These are phyloP conservation scores for Xenus cinereus DNA, from an alignment of 2,113 vertebrate species.

Conservation along the genomic window DNA sequence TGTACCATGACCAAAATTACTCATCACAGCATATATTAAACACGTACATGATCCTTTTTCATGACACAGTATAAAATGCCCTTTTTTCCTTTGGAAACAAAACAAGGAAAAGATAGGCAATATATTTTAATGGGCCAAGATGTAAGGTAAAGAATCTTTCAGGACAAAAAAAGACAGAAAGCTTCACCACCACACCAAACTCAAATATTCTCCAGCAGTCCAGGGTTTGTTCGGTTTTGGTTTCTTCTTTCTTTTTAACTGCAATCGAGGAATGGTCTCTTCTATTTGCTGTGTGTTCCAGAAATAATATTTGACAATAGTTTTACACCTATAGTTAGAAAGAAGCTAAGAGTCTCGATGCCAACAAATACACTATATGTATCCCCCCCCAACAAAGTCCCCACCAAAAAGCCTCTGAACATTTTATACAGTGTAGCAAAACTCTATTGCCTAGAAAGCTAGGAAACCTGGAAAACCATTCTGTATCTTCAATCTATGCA, in stretches of 20 bases:
- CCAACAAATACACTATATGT: neutral
- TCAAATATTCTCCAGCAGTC: neutral
- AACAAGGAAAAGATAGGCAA: neutral
- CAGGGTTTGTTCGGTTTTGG: neutral
- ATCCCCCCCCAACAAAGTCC: neutral
- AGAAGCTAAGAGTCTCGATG: neutral
- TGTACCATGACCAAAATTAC: slow-evolving; percentile 45
- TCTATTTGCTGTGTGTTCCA: neutral
- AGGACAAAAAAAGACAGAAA: neutral
- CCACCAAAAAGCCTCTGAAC: neutral
- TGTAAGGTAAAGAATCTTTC: neutral
- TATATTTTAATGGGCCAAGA: neutral
- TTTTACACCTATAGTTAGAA: neutral
- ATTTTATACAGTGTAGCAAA: neutral
- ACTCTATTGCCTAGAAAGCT: neutral
- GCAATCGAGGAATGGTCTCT: neutral
- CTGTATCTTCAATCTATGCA: neutral
- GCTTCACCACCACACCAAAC: neutral
- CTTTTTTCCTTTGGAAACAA: neutral
- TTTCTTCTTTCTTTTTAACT: neutral
- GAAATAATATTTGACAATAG: neutral
- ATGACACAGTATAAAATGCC: neutral
- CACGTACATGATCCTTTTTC: slow-evolving; percentile 22
- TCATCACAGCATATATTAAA: slow-evolving; percentile 58
- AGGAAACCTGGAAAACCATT: neutral